phyloP scores from a whole-genome alignment of 2,888 invertebrate genomes.

The Hyalella azteca region DNA sequence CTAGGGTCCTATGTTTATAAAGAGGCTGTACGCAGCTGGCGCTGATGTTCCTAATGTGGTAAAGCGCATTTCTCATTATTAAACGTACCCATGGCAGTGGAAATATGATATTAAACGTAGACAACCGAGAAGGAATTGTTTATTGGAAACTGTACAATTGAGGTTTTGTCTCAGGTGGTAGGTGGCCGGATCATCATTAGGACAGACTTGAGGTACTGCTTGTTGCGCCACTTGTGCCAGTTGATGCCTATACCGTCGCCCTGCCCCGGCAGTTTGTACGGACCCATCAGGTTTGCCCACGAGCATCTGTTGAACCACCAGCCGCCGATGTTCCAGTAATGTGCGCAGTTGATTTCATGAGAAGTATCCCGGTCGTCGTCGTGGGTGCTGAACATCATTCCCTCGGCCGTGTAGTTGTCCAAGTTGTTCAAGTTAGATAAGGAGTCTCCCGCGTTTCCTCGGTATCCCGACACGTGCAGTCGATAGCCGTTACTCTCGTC shows the following conservation, averaged over 20 bases:
- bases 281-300: constrained; percentile 58
- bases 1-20: too few relatives aligned
- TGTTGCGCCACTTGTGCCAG: constrained; percentile 59
- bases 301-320: constrained; percentile 59
- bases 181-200: constrained; percentile 55
- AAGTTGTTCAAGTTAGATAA: constrained; percentile 43
- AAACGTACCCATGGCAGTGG: too few relatives aligned
- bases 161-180: too few relatives aligned
- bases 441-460: constrained; percentile 55
- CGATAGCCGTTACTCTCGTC: constrained; percentile 50
- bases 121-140: too few relatives aligned
- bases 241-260: constrained; percentile 58
- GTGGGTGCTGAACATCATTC: constrained; percentile 55
- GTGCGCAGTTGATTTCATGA: constrained; percentile 57
- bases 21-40: too few relatives aligned
- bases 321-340: constrained; percentile 57
- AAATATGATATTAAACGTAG: too few relatives aligned
- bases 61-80: too few relatives aligned
- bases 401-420: constrained; percentile 57
- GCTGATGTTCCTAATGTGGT: too few relatives aligned
- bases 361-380: constrained; percentile 57
- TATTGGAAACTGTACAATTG: too few relatives aligned
- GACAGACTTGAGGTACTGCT: constrained; percentile 52
- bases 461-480: constrained; percentile 53
- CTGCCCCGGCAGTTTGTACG: constrained; percentile 49